Evolutionary conservation across 2,113 vertebrate species (phyloP), one percentile per base, ranked within the genome.

Genomic region (Pteronura brasiliensis): DNA sequence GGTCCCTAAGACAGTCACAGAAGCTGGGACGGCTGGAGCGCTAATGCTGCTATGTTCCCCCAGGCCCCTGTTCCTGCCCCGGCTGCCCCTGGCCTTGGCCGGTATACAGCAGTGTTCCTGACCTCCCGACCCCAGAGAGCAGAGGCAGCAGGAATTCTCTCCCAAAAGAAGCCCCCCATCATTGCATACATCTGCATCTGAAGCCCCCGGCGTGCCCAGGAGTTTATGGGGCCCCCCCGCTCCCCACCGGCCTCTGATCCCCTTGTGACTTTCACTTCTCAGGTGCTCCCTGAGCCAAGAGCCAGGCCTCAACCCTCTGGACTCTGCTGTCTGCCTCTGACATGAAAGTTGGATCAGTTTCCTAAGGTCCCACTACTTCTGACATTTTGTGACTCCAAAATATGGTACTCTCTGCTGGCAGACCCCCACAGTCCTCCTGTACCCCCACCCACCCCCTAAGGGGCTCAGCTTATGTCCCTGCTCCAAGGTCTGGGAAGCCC

Each of bases 21-120:
- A 71, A 55, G 15, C 12, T 1, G 3, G 47, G 7, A 5, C 4
- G 0, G 25, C 34, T 34, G 90, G 42, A 27, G 23, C 0, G 0
- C 42, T 20, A 25, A 31, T 14, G 39, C 72, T 81, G 13, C 27
- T 25, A 0, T 34, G 44, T 4, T 11, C 36, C 44, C 31, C 4
- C 6, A 12, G 49, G 8, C 34, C 55, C 65, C 39, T 14, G 4
- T 18, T 23, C 57, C 52, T 49, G 42, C 13, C 76, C 85, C 23
- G 42, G n/a, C 49, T 21, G 31, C 12, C 80, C 85, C 59, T 57
- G 31, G 72, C 11, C 49, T 27, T 34, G 57, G 23, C 36, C 7
- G 1, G 63, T 39, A 71, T 25, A 27, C 20, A 14, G 3, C 2
- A 3, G 14, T 63, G 31, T 5, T 36, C 65, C 59, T 61, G n/a